A percentile compares a stretch with the other conserved stretches of the same genome.
Conservation (phyloP, 2,797 vertebrate genomes). For the Lemur catta region DNA sequence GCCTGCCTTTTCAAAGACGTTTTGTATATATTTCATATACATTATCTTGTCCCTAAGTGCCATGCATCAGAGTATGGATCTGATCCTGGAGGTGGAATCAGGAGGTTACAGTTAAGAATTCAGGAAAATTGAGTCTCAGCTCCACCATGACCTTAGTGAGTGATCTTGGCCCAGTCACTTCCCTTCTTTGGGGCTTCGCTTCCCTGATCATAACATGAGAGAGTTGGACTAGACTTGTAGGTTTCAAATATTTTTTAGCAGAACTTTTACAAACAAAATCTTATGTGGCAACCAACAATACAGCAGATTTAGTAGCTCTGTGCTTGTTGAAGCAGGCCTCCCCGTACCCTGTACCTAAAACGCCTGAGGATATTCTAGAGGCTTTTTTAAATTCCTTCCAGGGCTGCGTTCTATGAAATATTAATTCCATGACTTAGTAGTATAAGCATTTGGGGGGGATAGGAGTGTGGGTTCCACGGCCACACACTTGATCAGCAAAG, state of each 20-base stretch:
- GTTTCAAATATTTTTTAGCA: not conserved
- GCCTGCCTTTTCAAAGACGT: slow-evolving; percentile 16
- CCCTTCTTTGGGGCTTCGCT: not conserved
- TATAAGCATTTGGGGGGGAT: not conserved
- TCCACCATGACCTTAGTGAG: not conserved
- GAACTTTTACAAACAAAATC: not conserved
- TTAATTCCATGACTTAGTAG: not conserved
- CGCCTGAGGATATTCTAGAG: not conserved
- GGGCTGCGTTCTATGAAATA: not conserved
- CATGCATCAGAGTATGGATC: not conserved
- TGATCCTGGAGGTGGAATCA: not conserved
- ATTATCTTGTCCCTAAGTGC: not conserved
- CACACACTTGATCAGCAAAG: not conserved
- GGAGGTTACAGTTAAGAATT: not conserved
- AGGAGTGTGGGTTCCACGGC: not conserved
- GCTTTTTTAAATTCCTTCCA: not conserved
- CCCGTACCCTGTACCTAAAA: not conserved
- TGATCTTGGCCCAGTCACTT: not conserved
- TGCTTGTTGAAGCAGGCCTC: not conserved
- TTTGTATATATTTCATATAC: not conserved
- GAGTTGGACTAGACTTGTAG: not conserved
- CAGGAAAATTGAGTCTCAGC: not conserved
- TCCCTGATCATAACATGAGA: not conserved
- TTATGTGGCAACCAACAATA: not conserved
- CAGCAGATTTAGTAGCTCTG: not conserved